These are phyloP conservation scores for Drosophila tristis DNA, from an alignment of 1,140 invertebrate genomes.

Conservation along the genomic window DNA sequence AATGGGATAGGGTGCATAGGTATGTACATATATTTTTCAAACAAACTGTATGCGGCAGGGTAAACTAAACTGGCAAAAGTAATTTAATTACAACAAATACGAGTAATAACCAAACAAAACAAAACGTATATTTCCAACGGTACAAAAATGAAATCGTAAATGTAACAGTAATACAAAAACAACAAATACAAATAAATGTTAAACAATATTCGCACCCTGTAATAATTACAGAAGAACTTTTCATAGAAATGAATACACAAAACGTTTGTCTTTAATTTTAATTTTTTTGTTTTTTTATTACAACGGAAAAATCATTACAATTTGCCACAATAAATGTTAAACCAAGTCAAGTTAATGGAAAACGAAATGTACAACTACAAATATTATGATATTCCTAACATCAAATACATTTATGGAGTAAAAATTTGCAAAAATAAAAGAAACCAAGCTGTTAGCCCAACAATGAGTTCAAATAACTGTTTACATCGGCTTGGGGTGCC, in stretches of 20 bases:
- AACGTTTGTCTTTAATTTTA: not conserved
- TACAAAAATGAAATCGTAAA: conserved; percentile 61
- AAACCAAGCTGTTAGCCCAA: conserved; percentile 45
- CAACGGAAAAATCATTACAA: conserved; percentile 7
- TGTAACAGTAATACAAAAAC: conserved; percentile 47
- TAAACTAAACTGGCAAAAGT: conserved; percentile 59
- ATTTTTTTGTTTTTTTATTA: too few species aligned
- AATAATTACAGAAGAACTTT: conserved; percentile 15
- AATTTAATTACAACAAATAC: conserved; percentile 66
- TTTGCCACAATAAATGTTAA: conserved; percentile 53
- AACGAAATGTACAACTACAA: conserved; percentile 63
- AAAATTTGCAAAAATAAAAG: conserved; percentile 63
- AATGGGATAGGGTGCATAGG: conserved; percentile 32
- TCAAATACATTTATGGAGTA: conserved; percentile 54
- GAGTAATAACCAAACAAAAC: conserved; percentile 44
- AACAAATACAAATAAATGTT: conserved; percentile 46
- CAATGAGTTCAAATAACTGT: conserved; percentile 26
- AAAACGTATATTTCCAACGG: conserved; percentile 51
- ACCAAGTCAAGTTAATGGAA: conserved; percentile 50
- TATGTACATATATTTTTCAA: conserved; percentile 66
- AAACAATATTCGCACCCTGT: conserved; percentile 57
- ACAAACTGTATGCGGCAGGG: conserved; percentile 63
- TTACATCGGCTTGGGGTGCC: conserved; percentile 4
- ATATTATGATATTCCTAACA: conserved; percentile 68
- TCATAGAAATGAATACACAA: conserved; percentile 14